A percentile compares a stretch with the other conserved stretches of the same genome.
phyloP scores from a whole-genome alignment of 1,140 invertebrate species.

The Hylyphantes graminicola region DNA sequence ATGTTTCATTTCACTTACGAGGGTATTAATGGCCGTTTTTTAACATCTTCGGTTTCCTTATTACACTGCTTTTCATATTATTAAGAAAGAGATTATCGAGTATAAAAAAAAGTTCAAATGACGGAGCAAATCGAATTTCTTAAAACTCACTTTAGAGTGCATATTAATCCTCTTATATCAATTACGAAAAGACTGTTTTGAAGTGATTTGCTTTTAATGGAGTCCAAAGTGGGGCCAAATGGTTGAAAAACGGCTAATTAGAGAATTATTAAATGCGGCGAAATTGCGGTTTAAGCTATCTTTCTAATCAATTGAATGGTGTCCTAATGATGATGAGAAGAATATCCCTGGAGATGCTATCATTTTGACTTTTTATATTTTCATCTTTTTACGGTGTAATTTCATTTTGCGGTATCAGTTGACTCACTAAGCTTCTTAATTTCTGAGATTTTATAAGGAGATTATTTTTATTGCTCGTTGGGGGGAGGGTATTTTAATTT shows the following conservation, averaged over 20 bases:
- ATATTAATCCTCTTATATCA: conserved; percentile 61
- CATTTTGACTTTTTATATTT: conserved; percentile 11
- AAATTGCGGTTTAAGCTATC: conserved; percentile 60
- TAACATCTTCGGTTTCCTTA: background rate
- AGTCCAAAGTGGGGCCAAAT: conserved; percentile 45
- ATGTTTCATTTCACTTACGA: conserved; percentile 38
- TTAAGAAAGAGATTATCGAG: conserved; percentile 55
- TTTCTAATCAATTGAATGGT: conserved; percentile 55
- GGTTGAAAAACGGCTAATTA: conserved; percentile 59
- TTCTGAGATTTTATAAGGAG: conserved; percentile 59
- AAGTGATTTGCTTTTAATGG: conserved; percentile 61
- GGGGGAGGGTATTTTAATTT: conserved; percentile 37
- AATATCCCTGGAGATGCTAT: background rate
- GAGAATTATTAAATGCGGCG: conserved; percentile 57
- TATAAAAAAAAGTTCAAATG: conserved; percentile 41
- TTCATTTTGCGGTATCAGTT: conserved; percentile 50
- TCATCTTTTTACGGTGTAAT: conserved; percentile 33
- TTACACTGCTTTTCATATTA: conserved; percentile 42
- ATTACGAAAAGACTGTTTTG: conserved; percentile 60
- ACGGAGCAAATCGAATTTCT: conserved; percentile 58
- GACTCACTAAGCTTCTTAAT: conserved; percentile 49
- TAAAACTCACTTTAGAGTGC: conserved; percentile 57
- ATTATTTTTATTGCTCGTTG: conserved; percentile 28
- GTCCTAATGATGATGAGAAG: conserved; percentile 56
- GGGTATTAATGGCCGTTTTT: conserved; percentile 46